Percentiles rank a stretch among this genome's conserved stretches.
These are phyloP conservation scores for Parelbella ahira DNA, from an alignment of 2,888 invertebrate species.

Conservation along the genomic window DNA sequence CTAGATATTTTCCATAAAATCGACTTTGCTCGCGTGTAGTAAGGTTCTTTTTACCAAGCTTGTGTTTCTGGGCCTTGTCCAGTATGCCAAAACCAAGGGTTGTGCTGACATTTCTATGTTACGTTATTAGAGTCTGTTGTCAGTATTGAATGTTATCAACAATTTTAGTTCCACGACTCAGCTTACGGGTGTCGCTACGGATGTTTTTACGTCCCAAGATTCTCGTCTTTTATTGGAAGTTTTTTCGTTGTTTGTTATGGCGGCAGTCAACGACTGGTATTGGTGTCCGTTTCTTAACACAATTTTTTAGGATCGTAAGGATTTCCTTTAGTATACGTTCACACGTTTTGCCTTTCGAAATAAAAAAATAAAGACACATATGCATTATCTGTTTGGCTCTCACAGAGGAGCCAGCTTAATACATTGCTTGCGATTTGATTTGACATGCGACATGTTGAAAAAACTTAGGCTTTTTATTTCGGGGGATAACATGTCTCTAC, in stretches of 20 bases:
- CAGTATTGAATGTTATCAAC: conserved; percentile 44
- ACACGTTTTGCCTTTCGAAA: no score
- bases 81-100: conserved; percentile 33
- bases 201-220: conserved; percentile 41
- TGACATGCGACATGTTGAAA: no score
- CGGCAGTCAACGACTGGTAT: conserved; percentile 23
- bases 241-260: conserved; percentile 34
- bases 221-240: conserved; percentile 42
- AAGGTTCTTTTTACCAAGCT: no score
- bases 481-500: no score
- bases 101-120: conserved; percentile 49
- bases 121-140: conserved; percentile 45
- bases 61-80: no score
- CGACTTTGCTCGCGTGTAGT: conserved; percentile 9
- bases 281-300: conserved; percentile 27
- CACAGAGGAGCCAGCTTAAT: no score
- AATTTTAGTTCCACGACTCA: conserved; percentile 35
- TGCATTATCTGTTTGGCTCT: no score
- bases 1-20: neutral
- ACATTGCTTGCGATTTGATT: no score
- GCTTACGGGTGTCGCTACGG: conserved; percentile 31
- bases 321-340: conserved; percentile 24
- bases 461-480: no score
- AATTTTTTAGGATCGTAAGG: conserved; percentile 30
- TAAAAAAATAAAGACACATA: no score